A percentile compares a stretch with the other conserved stretches of the same genome.
Conservation (phyloP, 2,888 invertebrate species). For the Chloroclystis v-ata region DNA sequence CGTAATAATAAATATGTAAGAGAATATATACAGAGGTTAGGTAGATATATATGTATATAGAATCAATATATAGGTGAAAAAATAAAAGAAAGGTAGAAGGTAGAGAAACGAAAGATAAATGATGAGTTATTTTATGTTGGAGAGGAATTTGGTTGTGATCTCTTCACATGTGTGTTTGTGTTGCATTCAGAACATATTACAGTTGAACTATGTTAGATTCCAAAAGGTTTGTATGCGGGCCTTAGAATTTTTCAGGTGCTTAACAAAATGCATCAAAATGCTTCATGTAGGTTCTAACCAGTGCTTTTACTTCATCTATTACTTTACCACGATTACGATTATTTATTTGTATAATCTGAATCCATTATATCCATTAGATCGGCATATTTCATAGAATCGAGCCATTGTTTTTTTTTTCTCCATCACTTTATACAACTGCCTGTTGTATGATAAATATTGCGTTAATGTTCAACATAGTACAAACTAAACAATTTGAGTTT, state of each 20-base stretch:
- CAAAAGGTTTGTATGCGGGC: conserved; percentile 15
- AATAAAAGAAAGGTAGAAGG: conserved; percentile 21
- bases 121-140: conserved; percentile 33
- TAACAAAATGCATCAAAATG: conserved; percentile 55
- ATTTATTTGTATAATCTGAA: conserved; percentile 59
- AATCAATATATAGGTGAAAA: conserved; percentile 1
- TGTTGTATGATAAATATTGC: conserved; percentile 53
- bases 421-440: conserved; percentile 67
- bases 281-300: conserved; percentile 32
- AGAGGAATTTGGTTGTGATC: conserved; percentile 23
- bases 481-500: not conserved
- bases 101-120: conserved; percentile 24
- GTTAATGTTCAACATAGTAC: conserved; percentile 43
- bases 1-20: conserved; percentile 35
- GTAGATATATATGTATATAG: conserved; percentile 32
- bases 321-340: conserved; percentile 57
- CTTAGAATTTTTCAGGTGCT: conserved; percentile 21
- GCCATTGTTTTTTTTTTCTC: conserved; percentile 65
- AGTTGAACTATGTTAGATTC: conserved; percentile 19
- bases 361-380: conserved; percentile 59
- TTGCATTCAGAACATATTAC: conserved; percentile 72
- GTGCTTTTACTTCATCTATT: conserved; percentile 39
- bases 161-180: conserved; percentile 33
- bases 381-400: conserved; percentile 66
- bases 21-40: conserved; percentile 27